Evolutionary conservation across 2,797 vertebrate species (phyloP), one percentile per base, ranked within the genome.

Genomic region (Intellagama lesueurii): DNA sequence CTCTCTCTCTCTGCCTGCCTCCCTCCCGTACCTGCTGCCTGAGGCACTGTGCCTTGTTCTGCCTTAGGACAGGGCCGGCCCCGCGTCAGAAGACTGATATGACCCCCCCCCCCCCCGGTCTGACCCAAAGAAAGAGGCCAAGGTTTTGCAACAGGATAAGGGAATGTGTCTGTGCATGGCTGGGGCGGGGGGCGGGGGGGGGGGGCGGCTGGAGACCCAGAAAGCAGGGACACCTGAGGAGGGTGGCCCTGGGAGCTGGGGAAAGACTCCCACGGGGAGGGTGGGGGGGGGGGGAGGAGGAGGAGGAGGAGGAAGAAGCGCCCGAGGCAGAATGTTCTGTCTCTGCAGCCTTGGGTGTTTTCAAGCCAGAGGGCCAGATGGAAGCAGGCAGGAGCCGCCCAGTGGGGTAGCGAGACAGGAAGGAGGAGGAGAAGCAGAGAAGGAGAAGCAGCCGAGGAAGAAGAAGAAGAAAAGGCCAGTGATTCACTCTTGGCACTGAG

Each of bases 401-500:
- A 0, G 52, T 64, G 1, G 35, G 73, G 79, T 66, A 49, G 88
- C 1, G 22, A 82, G 91, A 91, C 87, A 85, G 91, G 90, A 70
- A 88, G 90, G 32, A 85, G 88, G 35, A 79, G 81, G 28, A 60
- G 52, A 56, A 56, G 52, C 52, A 12, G 52, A 14, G 89, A 40
- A 85, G 88, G 28, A 79, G 81, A 12, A 56, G 14, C 9, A 56
- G 11, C 7, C 7, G 11, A 52, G 11, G 49, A 40, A 85, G 88
- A 30, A 79, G 81, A 35, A 44, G 52, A 22, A 32, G 90, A n/a
- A 17, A 6, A 28, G 88, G 68, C 60, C 69, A 1, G 81, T 47
- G 93, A 88, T 87, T 90, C 93, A 85, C 7, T 0, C 88, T 90
- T 90, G 90, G 92, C 92, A 86, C 56, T 32, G 8, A 0, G 8